Evolutionary conservation across 2,888 invertebrate genomes (phyloP), one percentile per base, ranked within the genome.

Genomic region (Volucella bombylans): DNA sequence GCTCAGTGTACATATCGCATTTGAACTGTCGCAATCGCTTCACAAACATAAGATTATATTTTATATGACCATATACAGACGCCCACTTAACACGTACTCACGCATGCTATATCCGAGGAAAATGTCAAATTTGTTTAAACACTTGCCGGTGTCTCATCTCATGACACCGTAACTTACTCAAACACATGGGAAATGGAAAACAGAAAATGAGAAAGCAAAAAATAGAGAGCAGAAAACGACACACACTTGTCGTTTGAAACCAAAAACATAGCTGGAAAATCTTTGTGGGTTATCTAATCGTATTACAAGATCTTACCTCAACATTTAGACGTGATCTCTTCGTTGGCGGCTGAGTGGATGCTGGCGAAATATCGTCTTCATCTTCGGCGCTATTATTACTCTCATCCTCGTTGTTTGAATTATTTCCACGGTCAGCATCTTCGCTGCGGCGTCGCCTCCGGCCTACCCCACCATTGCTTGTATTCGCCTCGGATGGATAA

Each of bases 361-460:
- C 12, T 55, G 76, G 76, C 15, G 81, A 81, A 4, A 68, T 38
- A 41, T 74, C 65, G 11, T 62, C 76, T 4, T 61, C 81, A 4
- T 87, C 88, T 14, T 89, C 89, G 4, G 88, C 90, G 49, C 87
- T 88, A 4, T 88, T 88, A 38, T 88, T 87, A 15, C 88, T 88
- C 0, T 87, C 88, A 18, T 88, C 88, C 0, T 87, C 88, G 18
- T 88, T 87, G 1, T 87, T 87, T 0, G 86, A 87, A 2, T 88
- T 86, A 39, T 86, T 83, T 54, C 81, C 87, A 43, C 87, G 80
- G 18, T 86, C 86, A 15, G 88, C 87, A 41, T 88, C 88, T 1
- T 89, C 89, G 64, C 88, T 88, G 49, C 90, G 89, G 52, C 91
- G 89, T 18, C 90, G 89, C 65, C 90, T 88, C 12, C 89, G 88